phyloP scores from a whole-genome alignment of 2,888 invertebrate species.

The Pristionchus exspectatus region DNA sequence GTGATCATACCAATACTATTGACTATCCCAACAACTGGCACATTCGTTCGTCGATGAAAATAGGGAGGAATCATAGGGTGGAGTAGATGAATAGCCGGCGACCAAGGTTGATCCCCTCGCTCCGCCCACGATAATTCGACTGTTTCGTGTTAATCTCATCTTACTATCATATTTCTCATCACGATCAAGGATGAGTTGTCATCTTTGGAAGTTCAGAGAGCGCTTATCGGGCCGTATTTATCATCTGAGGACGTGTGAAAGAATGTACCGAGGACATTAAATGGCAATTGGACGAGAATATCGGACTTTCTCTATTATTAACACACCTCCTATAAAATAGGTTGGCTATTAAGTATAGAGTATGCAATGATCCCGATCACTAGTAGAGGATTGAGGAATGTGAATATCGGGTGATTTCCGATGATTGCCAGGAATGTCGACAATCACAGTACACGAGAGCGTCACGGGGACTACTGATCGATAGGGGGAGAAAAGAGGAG shows the following conservation, averaged over 20 bases:
- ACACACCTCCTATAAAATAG: background rate
- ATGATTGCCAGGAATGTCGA: no score
- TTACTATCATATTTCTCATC: conserved; percentile 47
- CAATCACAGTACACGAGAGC: background rate
- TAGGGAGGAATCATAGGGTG: background rate
- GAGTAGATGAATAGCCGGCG: background rate
- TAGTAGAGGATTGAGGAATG: no score
- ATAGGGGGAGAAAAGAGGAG: background rate
- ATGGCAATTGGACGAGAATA: background rate
- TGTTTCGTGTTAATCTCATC: background rate
- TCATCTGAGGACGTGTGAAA: conserved; percentile 19
- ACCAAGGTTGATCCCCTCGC: conserved; percentile 21
- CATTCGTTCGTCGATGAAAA: background rate
- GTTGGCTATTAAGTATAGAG: no score
- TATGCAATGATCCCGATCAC: no score
- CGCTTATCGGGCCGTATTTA: background rate
- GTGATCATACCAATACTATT: conserved; percentile 28
- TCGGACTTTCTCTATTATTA: no score
- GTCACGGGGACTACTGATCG: background rate
- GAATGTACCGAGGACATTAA: background rate
- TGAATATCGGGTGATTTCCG: background rate
- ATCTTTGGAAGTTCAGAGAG: conserved; percentile 46
- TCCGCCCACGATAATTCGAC: background rate
- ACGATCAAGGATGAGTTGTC: background rate
- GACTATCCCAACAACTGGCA: background rate